Conservation (phyloP, 2,113 vertebrate species). For the Phrynosoma blainvillii region DNA sequence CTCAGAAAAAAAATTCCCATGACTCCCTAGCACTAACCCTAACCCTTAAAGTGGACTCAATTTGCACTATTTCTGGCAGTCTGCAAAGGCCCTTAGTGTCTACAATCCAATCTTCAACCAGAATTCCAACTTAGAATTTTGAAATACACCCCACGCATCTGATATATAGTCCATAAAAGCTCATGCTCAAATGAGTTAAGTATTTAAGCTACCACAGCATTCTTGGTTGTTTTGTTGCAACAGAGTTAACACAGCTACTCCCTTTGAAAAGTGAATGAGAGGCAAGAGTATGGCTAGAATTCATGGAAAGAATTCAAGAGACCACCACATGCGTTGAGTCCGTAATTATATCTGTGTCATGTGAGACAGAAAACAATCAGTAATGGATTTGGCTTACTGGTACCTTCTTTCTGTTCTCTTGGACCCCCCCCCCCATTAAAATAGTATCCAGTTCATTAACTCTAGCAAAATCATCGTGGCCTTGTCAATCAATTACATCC, state of each 20-base stretch:
- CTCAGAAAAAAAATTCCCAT: too few species aligned
- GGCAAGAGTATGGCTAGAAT: background rate
- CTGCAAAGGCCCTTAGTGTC: too few species aligned
- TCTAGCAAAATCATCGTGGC: background rate
- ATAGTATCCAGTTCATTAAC: background rate
- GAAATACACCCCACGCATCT: background rate
- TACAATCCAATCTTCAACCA: too few species aligned
- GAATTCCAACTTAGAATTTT: background rate
- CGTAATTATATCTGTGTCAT: background rate
- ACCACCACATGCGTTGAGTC: background rate
- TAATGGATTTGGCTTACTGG: background rate
- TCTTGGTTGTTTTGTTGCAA: background rate
- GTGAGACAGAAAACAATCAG: background rate
- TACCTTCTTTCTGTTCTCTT: background rate
- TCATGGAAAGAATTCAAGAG: background rate
- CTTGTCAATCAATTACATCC: background rate
- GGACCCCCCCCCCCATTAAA: background rate
- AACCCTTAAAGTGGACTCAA: too few species aligned
- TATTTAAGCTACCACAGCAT: background rate
- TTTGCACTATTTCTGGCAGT: too few species aligned
- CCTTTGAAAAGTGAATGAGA: background rate
- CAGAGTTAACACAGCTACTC: background rate
- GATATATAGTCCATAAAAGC: background rate
- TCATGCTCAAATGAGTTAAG: too few species aligned
- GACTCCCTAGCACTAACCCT: too few species aligned